A percentile compares a stretch with the other conserved stretches of the same genome.
phyloP scores from a whole-genome alignment of 2,797 vertebrate species.

The Cyclura pinguis region DNA sequence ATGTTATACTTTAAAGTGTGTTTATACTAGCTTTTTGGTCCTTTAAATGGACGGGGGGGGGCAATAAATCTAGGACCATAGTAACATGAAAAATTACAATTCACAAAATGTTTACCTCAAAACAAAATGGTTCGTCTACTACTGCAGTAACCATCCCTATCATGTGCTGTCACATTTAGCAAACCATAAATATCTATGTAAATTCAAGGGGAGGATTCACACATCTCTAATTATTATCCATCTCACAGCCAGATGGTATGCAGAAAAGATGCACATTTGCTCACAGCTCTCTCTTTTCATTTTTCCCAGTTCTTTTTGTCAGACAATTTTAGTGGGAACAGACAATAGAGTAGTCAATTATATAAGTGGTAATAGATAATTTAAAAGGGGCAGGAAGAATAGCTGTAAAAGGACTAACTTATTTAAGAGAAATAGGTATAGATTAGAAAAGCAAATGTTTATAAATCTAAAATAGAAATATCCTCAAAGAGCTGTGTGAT shows the following conservation, averaged over 20 bases:
- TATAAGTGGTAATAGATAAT: neutral
- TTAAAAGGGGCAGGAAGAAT: neutral
- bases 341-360: neutral
- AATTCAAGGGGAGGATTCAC: neutral
- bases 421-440: neutral
- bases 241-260: neutral
- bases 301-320: neutral
- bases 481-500: neutral
- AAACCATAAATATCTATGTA: neutral
- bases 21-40: neutral
- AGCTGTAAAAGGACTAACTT: neutral
- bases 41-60: neutral
- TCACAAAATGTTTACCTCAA: neutral
- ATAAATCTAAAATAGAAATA: neutral
- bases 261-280: neutral
- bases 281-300: neutral
- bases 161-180: neutral
- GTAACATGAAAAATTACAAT: neutral
- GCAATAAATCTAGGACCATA: neutral
- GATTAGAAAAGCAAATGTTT: neutral
- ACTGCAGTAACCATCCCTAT: neutral
- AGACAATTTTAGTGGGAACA: neutral
- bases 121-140: neutral
- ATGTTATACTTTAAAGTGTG: neutral
- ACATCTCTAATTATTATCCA: neutral